Conservation (phyloP, 2,888 invertebrate species). For the Diplolepis rosae region DNA sequence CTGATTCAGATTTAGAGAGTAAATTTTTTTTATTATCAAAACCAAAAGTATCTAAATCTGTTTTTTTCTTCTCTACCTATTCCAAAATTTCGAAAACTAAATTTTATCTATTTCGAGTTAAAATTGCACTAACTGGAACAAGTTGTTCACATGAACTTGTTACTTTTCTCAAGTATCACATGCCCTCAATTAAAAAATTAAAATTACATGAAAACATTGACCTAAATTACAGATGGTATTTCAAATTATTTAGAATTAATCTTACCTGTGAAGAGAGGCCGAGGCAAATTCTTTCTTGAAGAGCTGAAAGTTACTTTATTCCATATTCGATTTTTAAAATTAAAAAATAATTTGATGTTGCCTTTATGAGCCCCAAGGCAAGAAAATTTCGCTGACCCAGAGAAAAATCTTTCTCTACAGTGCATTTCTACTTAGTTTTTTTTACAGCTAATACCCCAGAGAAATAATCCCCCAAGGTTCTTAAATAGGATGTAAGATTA, state of each 20-base stretch:
- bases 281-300: background rate
- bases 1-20: too few relatives aligned
- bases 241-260: background rate
- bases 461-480: conserved; percentile 4
- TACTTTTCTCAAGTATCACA: too few relatives aligned
- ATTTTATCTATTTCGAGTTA: too few relatives aligned
- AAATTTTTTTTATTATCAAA: too few relatives aligned
- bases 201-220: too few relatives aligned
- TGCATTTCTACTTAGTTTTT: background rate
- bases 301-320: conserved; percentile 6
- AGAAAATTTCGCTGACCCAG: background rate
- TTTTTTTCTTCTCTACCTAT: too few relatives aligned
- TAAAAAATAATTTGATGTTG: background rate
- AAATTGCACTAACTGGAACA: too few relatives aligned
- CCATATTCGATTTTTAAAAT: background rate
- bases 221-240: background rate
- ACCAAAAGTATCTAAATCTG: too few relatives aligned
- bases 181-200: too few relatives aligned
- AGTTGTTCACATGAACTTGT: too few relatives aligned
- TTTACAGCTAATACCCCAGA: conserved; percentile 3
- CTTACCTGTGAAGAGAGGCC: conserved; percentile 8
- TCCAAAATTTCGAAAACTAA: too few relatives aligned
- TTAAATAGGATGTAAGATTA: conserved; percentile 17
- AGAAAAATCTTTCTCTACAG: conserved; percentile 8
- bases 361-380: background rate